Conservation (phyloP, 2,113 vertebrate species). For the Verasper variegatus region DNA sequence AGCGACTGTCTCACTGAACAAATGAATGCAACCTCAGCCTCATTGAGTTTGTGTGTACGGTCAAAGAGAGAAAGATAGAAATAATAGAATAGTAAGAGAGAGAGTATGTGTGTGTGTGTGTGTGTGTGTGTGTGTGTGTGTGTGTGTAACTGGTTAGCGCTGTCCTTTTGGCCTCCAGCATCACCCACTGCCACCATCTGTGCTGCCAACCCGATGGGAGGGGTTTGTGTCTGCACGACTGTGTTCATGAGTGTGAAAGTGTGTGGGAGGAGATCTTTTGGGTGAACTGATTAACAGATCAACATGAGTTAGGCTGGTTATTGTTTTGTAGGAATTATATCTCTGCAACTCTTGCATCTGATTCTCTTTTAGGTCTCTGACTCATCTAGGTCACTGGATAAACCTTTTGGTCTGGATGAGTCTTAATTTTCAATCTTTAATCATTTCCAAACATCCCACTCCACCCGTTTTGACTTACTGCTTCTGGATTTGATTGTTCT, state of each 20-base stretch:
- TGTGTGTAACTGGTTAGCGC: conserved; percentile 43
- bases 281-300: not conserved
- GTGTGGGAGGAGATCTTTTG: conserved; percentile 4
- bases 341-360: not conserved
- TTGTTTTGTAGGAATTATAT: conserved; percentile 3
- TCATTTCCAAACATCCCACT: not conserved
- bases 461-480: not conserved
- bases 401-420: not conserved
- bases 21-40: conserved; percentile 53
- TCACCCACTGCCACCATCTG: conserved; percentile 69
- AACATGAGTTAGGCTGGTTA: not conserved
- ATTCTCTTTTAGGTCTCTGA: not conserved
- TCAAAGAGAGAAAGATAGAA: not conserved
- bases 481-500: not conserved
- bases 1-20: conserved; percentile 29
- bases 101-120: conserved; percentile 17
- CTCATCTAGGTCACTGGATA: conserved; percentile 2
- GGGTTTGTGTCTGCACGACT: conserved; percentile 28
- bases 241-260: conserved; percentile 19
- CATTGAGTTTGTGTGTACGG: conserved; percentile 12
- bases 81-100: not conserved
- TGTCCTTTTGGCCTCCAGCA: conserved; percentile 63
- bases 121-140: conserved; percentile 22
- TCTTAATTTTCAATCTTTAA: not conserved
- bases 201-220: conserved; percentile 50